Conservation (phyloP, 2,888 invertebrate species). For the Nudaria mundana region DNA sequence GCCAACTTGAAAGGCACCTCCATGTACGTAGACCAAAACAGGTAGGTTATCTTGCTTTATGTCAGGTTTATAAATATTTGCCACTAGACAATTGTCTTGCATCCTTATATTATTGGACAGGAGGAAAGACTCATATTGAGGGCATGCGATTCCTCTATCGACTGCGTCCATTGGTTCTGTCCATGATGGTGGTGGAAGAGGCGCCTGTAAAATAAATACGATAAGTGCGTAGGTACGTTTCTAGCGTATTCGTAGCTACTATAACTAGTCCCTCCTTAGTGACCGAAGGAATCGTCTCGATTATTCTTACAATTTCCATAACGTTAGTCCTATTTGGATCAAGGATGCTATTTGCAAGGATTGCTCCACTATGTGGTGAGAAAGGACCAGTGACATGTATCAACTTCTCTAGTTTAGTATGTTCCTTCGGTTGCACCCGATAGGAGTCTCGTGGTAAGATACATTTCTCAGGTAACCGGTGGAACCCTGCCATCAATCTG, state of each 20-base stretch:
- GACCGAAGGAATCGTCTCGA: not conserved
- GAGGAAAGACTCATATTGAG: conserved; percentile 14
- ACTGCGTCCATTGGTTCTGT: conserved; percentile 31
- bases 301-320: not conserved
- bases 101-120: not conserved
- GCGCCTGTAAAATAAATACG: conserved; percentile 28
- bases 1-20: conserved; percentile 37
- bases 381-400: too few species aligned
- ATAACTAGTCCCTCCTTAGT: too few species aligned
- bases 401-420: too few species aligned
- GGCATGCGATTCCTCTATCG: conserved; percentile 36
- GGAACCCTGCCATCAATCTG: too few species aligned
- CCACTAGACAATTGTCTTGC: conserved; percentile 53
- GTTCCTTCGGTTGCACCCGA: not conserved
- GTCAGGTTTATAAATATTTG: conserved; percentile 53
- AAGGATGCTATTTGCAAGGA: too few species aligned
- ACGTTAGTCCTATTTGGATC: too few species aligned
- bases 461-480: too few species aligned
- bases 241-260: too few species aligned
- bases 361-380: not conserved
- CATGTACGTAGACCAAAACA: conserved; percentile 40
- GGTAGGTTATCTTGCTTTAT: conserved; percentile 38
- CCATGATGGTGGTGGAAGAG: conserved; percentile 42
- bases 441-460: too few species aligned
- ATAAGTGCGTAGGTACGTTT: too few species aligned